Base-by-base conservation (phyloP, 2,113 vertebrate species). In the Cochlearius cochlearius region DNA sequence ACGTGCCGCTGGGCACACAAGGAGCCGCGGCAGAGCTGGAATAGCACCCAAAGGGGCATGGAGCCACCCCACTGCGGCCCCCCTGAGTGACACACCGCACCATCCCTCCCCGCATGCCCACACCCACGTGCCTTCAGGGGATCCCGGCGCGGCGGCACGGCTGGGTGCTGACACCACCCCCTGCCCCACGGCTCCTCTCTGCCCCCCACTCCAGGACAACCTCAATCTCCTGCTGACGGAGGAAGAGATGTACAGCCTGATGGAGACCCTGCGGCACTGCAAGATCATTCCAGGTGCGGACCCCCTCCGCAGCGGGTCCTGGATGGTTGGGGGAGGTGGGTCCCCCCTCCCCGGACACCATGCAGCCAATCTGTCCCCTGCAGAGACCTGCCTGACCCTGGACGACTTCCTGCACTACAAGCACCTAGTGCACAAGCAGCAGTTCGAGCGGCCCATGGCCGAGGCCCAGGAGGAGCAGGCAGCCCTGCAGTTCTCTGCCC, bases 221-320 rank as follows among this genome's bases (percentile, higher is more conserved):
- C 98, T 99, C 87, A 99, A 99, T 96, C 98, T 99, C 66, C 98
- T 99, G 68, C 98, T 99, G 56, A 99, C 99, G 1, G 99, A 99
- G 39, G 99, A 99, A 53, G 99, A 99, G 97, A 99, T 99, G 99
- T 99, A 99, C 93, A 99, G 99, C 96, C 98, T 99, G 43, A 98
- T 98, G 96, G 99, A 99, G 96, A 99, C 98, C 58, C 99, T 99
- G 95, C 98, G 96, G 85, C 98, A 98, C 62, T 99, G 99, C 97
- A 99, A 99, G 98, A 99, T 99, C 95, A 99, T 99, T 86, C 99
- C 99, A 88, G 99, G 99, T 99, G 92, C 29, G 79, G 34, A 79
- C 19, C 9, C 27, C 34, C 13, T 43, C 53, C 3, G 0, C 0
- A 0, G 16, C 0, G 0, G 43, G 38, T 86, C 56, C 32, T 7